Evolutionary conservation across 2,797 vertebrate species (phyloP).

Genomic region (Atherinosoma microstoma): DNA sequence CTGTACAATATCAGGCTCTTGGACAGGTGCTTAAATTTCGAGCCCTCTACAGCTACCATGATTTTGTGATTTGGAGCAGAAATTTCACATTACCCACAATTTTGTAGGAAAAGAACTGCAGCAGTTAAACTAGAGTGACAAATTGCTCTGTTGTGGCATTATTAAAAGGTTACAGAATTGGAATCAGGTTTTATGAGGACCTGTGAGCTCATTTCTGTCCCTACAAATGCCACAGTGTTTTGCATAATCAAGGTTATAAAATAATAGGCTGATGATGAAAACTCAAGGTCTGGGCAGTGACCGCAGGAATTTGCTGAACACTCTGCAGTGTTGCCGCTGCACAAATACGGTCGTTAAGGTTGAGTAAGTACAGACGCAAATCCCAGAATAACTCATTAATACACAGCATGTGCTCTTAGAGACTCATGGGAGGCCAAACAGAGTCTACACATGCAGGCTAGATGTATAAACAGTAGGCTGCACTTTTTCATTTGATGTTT

Average conservation of each 20-base stretch:
- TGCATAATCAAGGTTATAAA: slow-evolving; percentile 63
- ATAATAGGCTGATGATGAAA: slow-evolving; percentile 60
- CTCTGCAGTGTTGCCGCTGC: slow-evolving; percentile 34
- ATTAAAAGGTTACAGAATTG: slow-evolving; percentile 37
- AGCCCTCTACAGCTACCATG: slow-evolving; percentile 14
- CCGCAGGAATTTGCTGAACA: slow-evolving; percentile 53
- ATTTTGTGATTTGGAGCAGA: slow-evolving; percentile 8
- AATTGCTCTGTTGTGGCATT: slow-evolving; percentile 22
- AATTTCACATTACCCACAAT: slow-evolving; percentile 11
- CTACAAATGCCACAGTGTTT: slow-evolving; percentile 59
- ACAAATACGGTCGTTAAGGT: slow-evolving; percentile 56
- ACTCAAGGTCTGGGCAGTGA: slow-evolving; percentile 56
- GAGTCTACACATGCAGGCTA: slow-evolving; percentile 18
- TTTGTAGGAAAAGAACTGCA: not conserved
- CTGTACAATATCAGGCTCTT: not conserved
- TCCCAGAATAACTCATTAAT: slow-evolving; percentile 62
- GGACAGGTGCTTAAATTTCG: slow-evolving; percentile 1
- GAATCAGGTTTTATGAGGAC: slow-evolving; percentile 33
- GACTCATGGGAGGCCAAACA: slow-evolving; percentile 29
- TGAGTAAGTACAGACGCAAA: slow-evolving; percentile 53
- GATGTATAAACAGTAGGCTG: slow-evolving; percentile 11
- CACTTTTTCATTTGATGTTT: slow-evolving; percentile 18
- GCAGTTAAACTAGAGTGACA: slow-evolving; percentile 10
- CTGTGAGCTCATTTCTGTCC: slow-evolving; percentile 44
- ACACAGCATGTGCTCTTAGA: slow-evolving; percentile 18